Base-by-base conservation (phyloP, 2,797 vertebrate species). In the Sebastes steindachneri region DNA sequence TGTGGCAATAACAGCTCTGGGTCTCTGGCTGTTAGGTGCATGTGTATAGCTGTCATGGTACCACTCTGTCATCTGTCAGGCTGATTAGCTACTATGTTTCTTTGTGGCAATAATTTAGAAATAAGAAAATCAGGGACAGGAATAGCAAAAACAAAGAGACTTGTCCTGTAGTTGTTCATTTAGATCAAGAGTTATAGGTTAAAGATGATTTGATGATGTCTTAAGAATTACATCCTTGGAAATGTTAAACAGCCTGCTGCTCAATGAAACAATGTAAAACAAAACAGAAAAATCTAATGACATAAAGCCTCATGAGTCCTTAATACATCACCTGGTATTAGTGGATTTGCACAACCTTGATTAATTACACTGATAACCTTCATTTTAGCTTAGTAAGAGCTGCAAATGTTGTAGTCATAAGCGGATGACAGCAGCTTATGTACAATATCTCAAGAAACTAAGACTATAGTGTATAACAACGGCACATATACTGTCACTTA, bases 231-330 rank as follows among this genome's bases (percentile, higher is more conserved):
- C 19, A 48, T 25, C 41, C 8, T 21, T 1, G 10, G 25, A 71
- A 72, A 69, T 55, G 53, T 62, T 54, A 9, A 65, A 75, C 33
- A 57, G 48, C 2, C 60, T 48, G n/a, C 60, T 74, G 69, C 74
- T 59, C 9, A 14, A 25, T 58, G 7, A 28, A 53, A 78, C 21
- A 15, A 73, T 73, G 21, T 23, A 69, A 70, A 77, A 69, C 67
- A 77, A 23, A 45, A 54, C 48, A 28, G 54, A 55, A 57, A 66
- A 71, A 29, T 82, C 7, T 37, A 5, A 80, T 75, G 35, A 41
- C 6, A 75, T 55, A 37, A 68, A 67, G 21, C 26, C 31, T 37
- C 4, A 10, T 63, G 25, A 78, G 35, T 62, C 41, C 14, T 71
- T 45, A 23, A 79, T 74, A 60, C 35, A 76, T 54, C 21, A 66